Evolutionary conservation across 1,140 invertebrate species (phyloP), one percentile per base, ranked within the genome.

Genomic region (Dreissena rostriformis): DNA sequence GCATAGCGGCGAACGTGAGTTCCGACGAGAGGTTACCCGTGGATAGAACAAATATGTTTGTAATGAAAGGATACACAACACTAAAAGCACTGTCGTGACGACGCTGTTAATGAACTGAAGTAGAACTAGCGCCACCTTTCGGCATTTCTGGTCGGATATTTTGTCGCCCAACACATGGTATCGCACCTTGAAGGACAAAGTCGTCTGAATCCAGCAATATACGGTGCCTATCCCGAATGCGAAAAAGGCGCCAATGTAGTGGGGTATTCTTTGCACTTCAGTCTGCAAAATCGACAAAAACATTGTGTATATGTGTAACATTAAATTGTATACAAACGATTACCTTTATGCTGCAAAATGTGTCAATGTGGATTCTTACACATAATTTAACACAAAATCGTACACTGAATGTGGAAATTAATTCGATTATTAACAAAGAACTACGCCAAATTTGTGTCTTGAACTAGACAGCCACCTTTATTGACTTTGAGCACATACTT

Each of bases 141-240:
- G 91, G 39, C 2, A 39, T 39, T 39, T 39, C 39, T 39, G 39
- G 39, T 39, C 39, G 39, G 39, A 39, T 39, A 39, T 2, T 39
- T 87, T 86, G 57, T 94, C 87, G 0, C 94, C 94, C 71, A 95
- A 95, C 0, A 95, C 92, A 55, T 95, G 88, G 2, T 96, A 95
- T 80, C 61, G 49, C 19, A 96, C 91, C 84, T 95, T 92, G 85
- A 95, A 95, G 0, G 96, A 95, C 67, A 96, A 94, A 1, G 95
- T 88, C 0, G 95, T 95, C 94, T 96, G 96, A 61, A 96, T 93
- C 95, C 95, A 96, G 88, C 96, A 95, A 88, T 96, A 97, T 1
- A 95, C 86, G 0, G 95, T 95, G 24, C 95, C 96, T 78, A 95
- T 92, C 8, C 95, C 95, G 92, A 96, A 97, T 72, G 95, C 95